A percentile compares a stretch with the other conserved stretches of the same genome.
These are phyloP conservation scores for Hirtodrosophila confusa DNA, from an alignment of 2,888 invertebrate genomes.

Conservation along the genomic window DNA sequence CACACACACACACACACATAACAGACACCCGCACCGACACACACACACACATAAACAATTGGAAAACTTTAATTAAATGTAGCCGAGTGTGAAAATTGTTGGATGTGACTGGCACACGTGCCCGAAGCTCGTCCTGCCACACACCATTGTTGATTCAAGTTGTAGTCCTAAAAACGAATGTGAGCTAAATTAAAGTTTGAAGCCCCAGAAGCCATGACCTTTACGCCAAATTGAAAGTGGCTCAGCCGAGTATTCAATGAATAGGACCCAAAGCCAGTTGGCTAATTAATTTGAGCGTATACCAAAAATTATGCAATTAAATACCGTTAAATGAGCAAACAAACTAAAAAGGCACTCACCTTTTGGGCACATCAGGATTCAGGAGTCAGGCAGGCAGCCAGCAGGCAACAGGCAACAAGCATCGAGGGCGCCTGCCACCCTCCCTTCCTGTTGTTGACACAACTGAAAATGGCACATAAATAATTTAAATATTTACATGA, in stretches of 20 bases:
- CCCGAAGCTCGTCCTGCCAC: slow-evolving; percentile 2
- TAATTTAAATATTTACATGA: slow-evolving; percentile 73
- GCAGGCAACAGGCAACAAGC: too few relatives aligned
- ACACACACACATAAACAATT: slow-evolving; percentile 29
- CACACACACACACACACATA: slow-evolving; percentile 8
- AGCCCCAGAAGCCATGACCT: slow-evolving; percentile 24
- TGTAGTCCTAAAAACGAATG: slow-evolving; percentile 14
- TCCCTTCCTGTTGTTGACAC: slow-evolving; percentile 55
- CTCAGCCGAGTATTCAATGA: slow-evolving; percentile 3
- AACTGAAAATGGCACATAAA: slow-evolving; percentile 74
- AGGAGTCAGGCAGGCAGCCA: too few relatives aligned
- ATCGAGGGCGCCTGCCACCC: not conserved
- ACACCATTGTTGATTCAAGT: slow-evolving; percentile 35
- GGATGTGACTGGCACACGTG: slow-evolving; percentile 28
- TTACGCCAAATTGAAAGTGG: slow-evolving; percentile 10
- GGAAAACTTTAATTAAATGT: slow-evolving; percentile 71
- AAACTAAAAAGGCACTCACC: slow-evolving; percentile 39
- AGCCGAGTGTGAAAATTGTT: slow-evolving; percentile 44
- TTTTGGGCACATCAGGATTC: not conserved
- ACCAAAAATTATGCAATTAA: slow-evolving; percentile 75
- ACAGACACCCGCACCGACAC: slow-evolving; percentile 4
- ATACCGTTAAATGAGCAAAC: slow-evolving; percentile 70
- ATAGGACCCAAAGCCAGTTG: slow-evolving; percentile 10
- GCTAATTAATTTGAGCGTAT: slow-evolving; percentile 50
- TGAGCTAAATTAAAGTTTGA: slow-evolving; percentile 32